A percentile compares a stretch with the other conserved stretches of the same genome.
phyloP scores from a whole-genome alignment of 2,888 invertebrate genomes.

The Dichetophora obliterata region DNA sequence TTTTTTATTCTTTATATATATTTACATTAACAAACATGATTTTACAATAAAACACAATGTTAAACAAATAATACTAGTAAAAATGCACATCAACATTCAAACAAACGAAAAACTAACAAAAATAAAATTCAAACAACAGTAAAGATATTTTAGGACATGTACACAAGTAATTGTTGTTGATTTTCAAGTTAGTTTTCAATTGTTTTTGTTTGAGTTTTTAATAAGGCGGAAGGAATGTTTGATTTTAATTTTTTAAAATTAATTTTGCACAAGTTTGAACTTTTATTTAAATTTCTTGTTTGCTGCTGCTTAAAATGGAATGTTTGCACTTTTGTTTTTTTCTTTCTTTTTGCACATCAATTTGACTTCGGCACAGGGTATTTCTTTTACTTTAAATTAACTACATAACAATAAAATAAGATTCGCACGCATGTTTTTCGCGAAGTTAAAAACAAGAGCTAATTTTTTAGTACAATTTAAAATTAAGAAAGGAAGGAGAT shows the following conservation, averaged over 20 bases:
- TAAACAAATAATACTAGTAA: slow-evolving; percentile 36
- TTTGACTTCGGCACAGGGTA: slow-evolving; percentile 36
- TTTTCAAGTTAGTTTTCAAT: slow-evolving; percentile 18
- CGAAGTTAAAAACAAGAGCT: slow-evolving; percentile 4
- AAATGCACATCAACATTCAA: slow-evolving; percentile 31
- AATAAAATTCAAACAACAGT: neutral
- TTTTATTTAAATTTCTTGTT: slow-evolving; percentile 14
- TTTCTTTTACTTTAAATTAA: slow-evolving; percentile 40
- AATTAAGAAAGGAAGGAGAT: slow-evolving; percentile 34
- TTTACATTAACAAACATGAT: slow-evolving; percentile 35
- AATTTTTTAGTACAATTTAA: slow-evolving; percentile 38
- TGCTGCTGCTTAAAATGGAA: slow-evolving; percentile 40
- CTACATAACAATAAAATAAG: slow-evolving; percentile 44
- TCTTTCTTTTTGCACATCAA: slow-evolving; percentile 27
- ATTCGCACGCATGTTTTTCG: neutral
- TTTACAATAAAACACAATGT: slow-evolving; percentile 32
- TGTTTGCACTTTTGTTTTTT: slow-evolving; percentile 32
- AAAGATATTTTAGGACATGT: slow-evolving; percentile 14
- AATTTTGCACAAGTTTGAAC: slow-evolving; percentile 17
- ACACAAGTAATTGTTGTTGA: slow-evolving; percentile 15
- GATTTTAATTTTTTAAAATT: neutral
- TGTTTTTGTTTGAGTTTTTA: slow-evolving; percentile 6
- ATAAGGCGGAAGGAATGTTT: slow-evolving; percentile 40
- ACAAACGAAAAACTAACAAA: slow-evolving; percentile 16
- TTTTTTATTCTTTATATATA: slow-evolving; percentile 28